Percentiles rank a stretch among this genome's conserved stretches.
phyloP scores from a whole-genome alignment of 2,113 vertebrate genomes.

The Verasper variegatus region DNA sequence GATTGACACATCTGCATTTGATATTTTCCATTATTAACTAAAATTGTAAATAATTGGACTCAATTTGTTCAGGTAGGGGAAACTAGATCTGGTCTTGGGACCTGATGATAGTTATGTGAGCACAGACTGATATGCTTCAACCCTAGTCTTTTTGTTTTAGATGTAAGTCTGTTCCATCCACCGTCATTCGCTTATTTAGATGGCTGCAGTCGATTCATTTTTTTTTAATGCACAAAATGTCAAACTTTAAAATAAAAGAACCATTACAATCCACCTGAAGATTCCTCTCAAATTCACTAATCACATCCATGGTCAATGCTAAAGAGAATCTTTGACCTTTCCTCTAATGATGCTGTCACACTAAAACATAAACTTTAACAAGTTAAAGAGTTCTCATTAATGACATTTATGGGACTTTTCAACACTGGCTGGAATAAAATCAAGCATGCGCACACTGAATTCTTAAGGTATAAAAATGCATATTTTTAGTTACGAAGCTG shows the following conservation, averaged over 20 bases:
- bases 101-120: too few species aligned
- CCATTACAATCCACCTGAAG: not conserved
- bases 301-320: not conserved
- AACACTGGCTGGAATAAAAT: too few species aligned
- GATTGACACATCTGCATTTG: not conserved
- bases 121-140: too few species aligned
- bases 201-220: not conserved
- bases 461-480: not conserved
- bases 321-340: constrained; percentile 2
- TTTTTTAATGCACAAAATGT: not conserved
- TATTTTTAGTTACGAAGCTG: not conserved
- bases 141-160: too few species aligned
- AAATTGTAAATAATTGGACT: not conserved
- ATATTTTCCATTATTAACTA: not conserved
- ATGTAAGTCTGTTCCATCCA: too few species aligned
- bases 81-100: not conserved
- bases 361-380: not conserved
- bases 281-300: constrained; percentile 1
- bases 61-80: not conserved
- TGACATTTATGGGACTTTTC: not conserved
- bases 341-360: constrained; percentile 1
- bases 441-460: not conserved
- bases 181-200: not conserved
- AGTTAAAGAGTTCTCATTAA: not conserved
- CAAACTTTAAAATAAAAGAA: not conserved